These are phyloP conservation scores for Glyptemys insculpta DNA, from an alignment of 2,797 vertebrate genomes.

Conservation along the genomic window DNA sequence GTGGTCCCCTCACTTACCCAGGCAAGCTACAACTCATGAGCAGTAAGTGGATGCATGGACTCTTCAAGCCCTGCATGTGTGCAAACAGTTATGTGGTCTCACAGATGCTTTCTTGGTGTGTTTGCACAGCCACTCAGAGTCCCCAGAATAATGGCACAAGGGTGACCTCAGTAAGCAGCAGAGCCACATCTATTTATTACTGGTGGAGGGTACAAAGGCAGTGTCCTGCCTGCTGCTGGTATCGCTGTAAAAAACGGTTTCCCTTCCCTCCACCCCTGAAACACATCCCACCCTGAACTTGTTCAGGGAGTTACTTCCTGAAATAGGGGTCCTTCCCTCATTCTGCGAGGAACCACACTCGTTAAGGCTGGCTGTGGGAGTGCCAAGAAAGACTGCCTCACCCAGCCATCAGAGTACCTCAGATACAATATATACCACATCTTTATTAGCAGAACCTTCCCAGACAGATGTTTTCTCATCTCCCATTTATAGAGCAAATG, in stretches of 20 bases:
- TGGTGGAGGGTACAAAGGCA: background rate
- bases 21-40: background rate
- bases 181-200: background rate
- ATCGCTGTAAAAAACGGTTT: background rate
- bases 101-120: fast-evolving
- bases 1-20: background rate
- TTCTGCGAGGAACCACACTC: background rate
- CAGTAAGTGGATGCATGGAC: background rate
- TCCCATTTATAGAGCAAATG: background rate
- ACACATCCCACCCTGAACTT: background rate
- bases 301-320: background rate
- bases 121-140: background rate
- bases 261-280: background rate
- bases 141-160: background rate
- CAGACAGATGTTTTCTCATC: background rate
- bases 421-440: background rate
- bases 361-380: background rate
- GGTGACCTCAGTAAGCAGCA: background rate
- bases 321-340: background rate
- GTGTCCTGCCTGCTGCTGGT: background rate
- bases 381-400: background rate
- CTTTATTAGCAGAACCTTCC: background rate
- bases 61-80: fast-evolving
- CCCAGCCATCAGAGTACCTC: background rate
- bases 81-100: fast-evolving